phyloP scores from a whole-genome alignment of 30 jellyfish, hydroid and myxozoan species.

The Chrysaora quinquecirrha region DNA sequence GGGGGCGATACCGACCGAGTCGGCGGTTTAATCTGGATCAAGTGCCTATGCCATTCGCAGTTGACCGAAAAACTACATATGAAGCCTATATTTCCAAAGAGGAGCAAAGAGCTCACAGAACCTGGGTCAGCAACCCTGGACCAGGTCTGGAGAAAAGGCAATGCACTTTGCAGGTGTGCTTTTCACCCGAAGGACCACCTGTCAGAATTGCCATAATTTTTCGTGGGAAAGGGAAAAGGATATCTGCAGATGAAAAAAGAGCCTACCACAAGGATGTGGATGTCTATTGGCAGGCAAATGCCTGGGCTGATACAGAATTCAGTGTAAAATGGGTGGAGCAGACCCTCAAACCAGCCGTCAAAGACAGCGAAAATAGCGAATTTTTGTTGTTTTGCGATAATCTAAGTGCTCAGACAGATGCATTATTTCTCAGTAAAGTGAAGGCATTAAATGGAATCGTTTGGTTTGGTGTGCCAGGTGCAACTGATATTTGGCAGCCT shows the following conservation, averaged over 20 bases:
- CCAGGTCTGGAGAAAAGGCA: slow-evolving; percentile 52
- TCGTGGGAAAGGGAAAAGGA: slow-evolving; percentile 45
- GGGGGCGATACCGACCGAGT: slow-evolving; percentile 62
- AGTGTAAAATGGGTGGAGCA: slow-evolving; percentile 33
- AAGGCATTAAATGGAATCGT: slow-evolving; percentile 28
- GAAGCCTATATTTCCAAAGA: slow-evolving; percentile 32
- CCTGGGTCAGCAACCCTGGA: slow-evolving; percentile 61
- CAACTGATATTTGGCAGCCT: slow-evolving; percentile 63
- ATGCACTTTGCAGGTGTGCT: slow-evolving; percentile 45
- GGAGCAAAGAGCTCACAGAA: slow-evolving; percentile 39
- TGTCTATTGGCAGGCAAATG: slow-evolving; percentile 64
- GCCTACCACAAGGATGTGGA: slow-evolving; percentile 58
- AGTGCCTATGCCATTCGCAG: slow-evolving; percentile 73
- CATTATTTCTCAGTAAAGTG: slow-evolving; percentile 25
- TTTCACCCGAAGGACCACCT: slow-evolving; percentile 21
- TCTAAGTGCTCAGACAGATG: slow-evolving; percentile 27
- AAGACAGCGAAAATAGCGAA: slow-evolving; percentile 10
- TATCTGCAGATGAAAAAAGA: slow-evolving; percentile 39
- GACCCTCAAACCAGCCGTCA: slow-evolving; percentile 44
- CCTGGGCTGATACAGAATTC: slow-evolving; percentile 69
- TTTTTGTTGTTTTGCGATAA: slow-evolving; percentile 54
- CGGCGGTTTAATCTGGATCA: slow-evolving; percentile 52
- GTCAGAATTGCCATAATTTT: slow-evolving; percentile 42
- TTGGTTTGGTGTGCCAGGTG: slow-evolving; percentile 53
- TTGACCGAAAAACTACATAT: slow-evolving; percentile 60